Base-by-base conservation (phyloP, 2,113 vertebrate genomes). In the Hypanus sabinus region DNA sequence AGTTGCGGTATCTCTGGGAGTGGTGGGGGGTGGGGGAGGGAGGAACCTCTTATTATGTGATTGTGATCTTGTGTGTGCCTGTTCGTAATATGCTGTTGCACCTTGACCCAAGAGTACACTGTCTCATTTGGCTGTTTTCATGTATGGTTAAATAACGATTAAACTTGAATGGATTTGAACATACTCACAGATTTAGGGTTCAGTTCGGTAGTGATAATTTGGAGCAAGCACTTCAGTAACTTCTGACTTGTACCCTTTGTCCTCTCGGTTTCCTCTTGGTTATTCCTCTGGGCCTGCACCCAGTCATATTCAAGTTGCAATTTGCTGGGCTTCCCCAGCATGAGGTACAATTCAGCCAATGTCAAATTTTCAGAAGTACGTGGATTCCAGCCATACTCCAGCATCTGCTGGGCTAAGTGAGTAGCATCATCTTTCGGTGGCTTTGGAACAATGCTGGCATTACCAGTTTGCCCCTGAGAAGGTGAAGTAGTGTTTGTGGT, bases 331-430 rank as follows among this genome's bases (percentile, higher is more conserved):
- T 99, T 99, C 95, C 99, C 99, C 95, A 98, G 97, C 99, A 99
- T 99, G 97, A 99, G 97, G 97, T 99, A 99, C 96, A 99, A 97
- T 97, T 99, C 99, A 0, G 99, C 99, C 96, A 99, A 95, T 0
- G 99, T 99, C 94, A 99, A 98, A 95, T 97, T 98, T 95, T 99
- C 98, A 0, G 97, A 97, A 65, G 97, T 98, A 81, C 97, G 97
- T 3, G 97, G 94, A 83, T 96, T 98, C 99, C 99, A 99, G 95
- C 99, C 99, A 94, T 99, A 98, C 93, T 98, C 98, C 10, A 97
- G 97, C 92, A 99, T 97, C 95, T 98, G 98, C 93, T 98, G 98
- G 3, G 97, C 96, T 2, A 97, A 96, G 94, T 85, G 97, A 94
- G 96, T 95, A 16, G 97, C 96, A 91, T 96, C 95, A 1, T 97